Evolutionary conservation across 2,113 vertebrate genomes (phyloP).

Genomic region (Ariopsis seemanni): DNA sequence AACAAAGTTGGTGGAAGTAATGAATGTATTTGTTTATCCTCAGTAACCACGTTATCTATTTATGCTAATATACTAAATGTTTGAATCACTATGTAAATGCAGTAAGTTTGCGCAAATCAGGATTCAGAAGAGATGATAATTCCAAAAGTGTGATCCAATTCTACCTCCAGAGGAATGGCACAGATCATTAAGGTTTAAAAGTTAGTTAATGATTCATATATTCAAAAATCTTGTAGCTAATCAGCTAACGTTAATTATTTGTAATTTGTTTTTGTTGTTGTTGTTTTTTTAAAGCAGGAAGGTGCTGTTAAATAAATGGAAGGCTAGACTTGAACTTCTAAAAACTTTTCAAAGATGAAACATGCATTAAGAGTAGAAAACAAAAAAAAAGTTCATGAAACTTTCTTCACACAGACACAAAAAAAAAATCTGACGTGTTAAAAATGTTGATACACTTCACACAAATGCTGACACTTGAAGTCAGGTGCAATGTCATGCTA

Average conservation of each 20-base stretch:
- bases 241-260: not conserved
- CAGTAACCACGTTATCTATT: not conserved
- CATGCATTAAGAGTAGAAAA: no score
- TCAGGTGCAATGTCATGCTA: conserved; percentile 73
- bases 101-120: not conserved
- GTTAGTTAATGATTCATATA: not conserved
- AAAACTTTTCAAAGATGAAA: not conserved
- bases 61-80: not conserved
- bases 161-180: not conserved
- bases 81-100: not conserved
- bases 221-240: not conserved
- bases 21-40: not conserved
- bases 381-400: not conserved
- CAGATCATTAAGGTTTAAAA: not conserved
- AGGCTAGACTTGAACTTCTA: no score
- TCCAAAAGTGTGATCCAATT: not conserved
- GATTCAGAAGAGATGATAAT: not conserved
- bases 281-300: not conserved
- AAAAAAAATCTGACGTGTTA: not conserved
- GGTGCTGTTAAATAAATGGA: not conserved
- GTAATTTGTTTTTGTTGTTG: not conserved
- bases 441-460: conserved; percentile 8
- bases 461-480: conserved; percentile 37
- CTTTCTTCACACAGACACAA: not conserved
- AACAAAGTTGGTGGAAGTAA: no score